Percentiles rank a stretch among this genome's conserved stretches.
phyloP scores from a whole-genome alignment of 1,140 invertebrate species.

The Mercenaria mercenaria region DNA sequence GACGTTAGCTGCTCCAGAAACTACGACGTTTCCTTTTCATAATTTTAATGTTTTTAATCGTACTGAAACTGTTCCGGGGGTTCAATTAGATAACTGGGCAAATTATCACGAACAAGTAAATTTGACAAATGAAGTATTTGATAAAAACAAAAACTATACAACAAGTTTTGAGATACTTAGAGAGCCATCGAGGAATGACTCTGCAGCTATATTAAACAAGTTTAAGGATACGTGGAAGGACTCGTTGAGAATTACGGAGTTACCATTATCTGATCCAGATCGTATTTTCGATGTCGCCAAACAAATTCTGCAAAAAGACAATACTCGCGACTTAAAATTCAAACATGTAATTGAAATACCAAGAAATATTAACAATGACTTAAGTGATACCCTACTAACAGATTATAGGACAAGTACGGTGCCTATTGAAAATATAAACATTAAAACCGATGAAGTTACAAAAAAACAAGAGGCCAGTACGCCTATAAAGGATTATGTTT shows the following conservation, averaged over 20 bases:
- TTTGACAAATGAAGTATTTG: no score
- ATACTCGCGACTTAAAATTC: background rate
- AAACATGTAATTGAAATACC: background rate
- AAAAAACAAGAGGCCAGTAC: background rate
- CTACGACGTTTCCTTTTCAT: no score
- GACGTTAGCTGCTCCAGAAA: no score
- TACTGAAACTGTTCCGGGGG: no score
- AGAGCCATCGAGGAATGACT: background rate
- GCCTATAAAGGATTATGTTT: no score
- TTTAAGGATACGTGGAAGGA: background rate
- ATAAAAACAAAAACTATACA: no score
- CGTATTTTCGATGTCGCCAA: background rate
- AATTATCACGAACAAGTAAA: no score
- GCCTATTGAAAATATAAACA: background rate
- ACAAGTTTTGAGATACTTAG: background rate
- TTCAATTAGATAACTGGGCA: no score
- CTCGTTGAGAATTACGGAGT: conserved; percentile 8
- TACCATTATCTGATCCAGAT: background rate
- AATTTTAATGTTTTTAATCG: no score
- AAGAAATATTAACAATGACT: background rate
- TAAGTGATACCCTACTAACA: background rate
- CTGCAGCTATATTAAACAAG: background rate
- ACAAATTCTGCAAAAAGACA: background rate
- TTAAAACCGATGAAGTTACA: background rate
- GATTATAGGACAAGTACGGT: no score